Evolutionary conservation across 1,140 invertebrate genomes (phyloP).

Genomic region (Metaphire vulgaris): DNA sequence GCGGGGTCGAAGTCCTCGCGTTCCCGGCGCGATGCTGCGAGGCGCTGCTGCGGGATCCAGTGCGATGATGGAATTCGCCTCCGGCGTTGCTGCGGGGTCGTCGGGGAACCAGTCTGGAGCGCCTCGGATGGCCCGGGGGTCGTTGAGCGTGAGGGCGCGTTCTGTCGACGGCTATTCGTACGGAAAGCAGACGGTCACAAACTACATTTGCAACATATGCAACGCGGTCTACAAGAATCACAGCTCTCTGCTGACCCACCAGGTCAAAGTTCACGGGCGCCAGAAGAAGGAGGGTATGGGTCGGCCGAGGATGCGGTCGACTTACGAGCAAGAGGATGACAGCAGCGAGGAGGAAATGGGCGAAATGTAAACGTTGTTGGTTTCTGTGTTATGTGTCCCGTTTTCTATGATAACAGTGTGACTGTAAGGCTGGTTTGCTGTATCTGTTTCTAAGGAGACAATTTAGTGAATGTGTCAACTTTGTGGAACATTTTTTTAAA

Average conservation of each 20-base stretch:
- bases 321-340: neutral
- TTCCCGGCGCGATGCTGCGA: neutral
- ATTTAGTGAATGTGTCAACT: no score
- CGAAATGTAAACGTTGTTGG: neutral
- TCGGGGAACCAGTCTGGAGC: neutral
- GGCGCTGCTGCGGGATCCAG: neutral
- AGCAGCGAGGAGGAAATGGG: neutral
- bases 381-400: no score
- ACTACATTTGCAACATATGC: slow-evolving; percentile 21
- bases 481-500: no score
- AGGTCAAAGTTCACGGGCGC: slow-evolving; percentile 15
- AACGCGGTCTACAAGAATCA: slow-evolving; percentile 7
- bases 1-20: neutral
- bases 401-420: no score
- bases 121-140: neutral
- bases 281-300: slow-evolving; percentile 13
- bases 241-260: slow-evolving; percentile 17
- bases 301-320: neutral
- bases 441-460: no score
- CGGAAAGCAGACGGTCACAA: slow-evolving; percentile 14
- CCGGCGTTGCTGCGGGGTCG: neutral
- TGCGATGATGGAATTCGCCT: neutral
- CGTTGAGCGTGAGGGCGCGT: neutral
- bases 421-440: no score
- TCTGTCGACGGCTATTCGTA: slow-evolving; percentile 17